Evolutionary conservation across 2,888 invertebrate species (phyloP).

Genomic region (Caenorhabditis sp.): DNA sequence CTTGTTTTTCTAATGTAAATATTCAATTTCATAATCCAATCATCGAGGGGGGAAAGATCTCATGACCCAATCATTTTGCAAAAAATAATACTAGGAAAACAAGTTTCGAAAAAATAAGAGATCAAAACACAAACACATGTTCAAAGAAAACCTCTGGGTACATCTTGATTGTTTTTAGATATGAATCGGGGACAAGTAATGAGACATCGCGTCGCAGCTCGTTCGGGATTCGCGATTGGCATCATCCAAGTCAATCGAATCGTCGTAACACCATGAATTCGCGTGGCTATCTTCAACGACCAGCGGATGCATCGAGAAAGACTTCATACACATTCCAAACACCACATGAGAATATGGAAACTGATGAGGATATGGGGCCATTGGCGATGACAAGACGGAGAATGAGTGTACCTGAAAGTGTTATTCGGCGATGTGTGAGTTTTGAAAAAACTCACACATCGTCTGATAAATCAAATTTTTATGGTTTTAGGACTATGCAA

Average conservation of each 20-base stretch:
- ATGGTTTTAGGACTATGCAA: slow-evolving; percentile 64
- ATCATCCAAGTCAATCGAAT: slow-evolving; percentile 1
- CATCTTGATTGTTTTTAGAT: slow-evolving; percentile 13
- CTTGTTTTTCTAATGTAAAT: too few relatives aligned
- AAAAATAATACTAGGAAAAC: neutral
- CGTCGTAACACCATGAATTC: slow-evolving; percentile 34
- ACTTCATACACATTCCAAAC: slow-evolving; percentile 33
- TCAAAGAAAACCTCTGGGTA: neutral
- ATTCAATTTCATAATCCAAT: neutral
- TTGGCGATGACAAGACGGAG: slow-evolving; percentile 43
- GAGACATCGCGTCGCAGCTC: slow-evolving; percentile 48
- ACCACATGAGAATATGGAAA: slow-evolving; percentile 18
- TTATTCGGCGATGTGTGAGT: slow-evolving; percentile 59
- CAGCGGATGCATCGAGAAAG: slow-evolving; percentile 5
- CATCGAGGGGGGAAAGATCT: neutral
- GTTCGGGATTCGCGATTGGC: slow-evolving; percentile 35
- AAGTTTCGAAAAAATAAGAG: neutral
- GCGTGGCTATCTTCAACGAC: slow-evolving; percentile 17
- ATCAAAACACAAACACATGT: neutral
- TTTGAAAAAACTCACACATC: too few relatives aligned
- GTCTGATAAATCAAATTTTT: neutral
- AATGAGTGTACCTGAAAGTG: slow-evolving; percentile 65
- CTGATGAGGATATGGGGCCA: slow-evolving; percentile 45
- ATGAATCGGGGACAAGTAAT: slow-evolving; percentile 45
- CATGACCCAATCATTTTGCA: neutral